Conservation (phyloP, 2,888 invertebrate species). For the Tetropium fuscum region DNA sequence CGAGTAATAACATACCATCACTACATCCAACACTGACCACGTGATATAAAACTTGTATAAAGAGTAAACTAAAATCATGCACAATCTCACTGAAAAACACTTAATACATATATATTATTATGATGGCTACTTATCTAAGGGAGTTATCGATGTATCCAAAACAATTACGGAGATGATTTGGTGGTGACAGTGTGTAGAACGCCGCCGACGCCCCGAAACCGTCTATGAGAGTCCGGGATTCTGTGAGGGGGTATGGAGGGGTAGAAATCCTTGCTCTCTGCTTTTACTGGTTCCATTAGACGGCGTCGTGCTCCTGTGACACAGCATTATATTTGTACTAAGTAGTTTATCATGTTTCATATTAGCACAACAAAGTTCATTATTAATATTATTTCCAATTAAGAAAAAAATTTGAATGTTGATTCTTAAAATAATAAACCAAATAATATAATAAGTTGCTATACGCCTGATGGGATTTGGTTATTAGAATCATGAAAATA, state of each 20-base stretch:
- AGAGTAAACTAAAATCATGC: slow-evolving; percentile 26
- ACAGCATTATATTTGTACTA: slow-evolving; percentile 54
- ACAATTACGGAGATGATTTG: slow-evolving; percentile 59
- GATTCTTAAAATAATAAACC: no score
- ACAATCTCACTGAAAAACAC: slow-evolving; percentile 17
- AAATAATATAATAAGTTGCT: no score
- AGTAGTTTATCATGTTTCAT: slow-evolving; percentile 57
- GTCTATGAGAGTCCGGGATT: slow-evolving; percentile 62
- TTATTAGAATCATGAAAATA: no score
- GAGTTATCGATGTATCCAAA: slow-evolving; percentile 45
- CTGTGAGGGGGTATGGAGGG: slow-evolving; percentile 58
- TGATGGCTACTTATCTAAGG: slow-evolving; percentile 44
- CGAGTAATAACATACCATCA: slow-evolving; percentile 28
- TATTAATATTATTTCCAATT: slow-evolving; percentile 31
- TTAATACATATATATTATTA: slow-evolving; percentile 20
- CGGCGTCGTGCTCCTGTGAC: slow-evolving; percentile 49
- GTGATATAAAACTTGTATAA: slow-evolving; percentile 11
- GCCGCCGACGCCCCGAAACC: slow-evolving; percentile 63
- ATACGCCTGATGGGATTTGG: no score
- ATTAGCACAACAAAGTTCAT: slow-evolving; percentile 37
- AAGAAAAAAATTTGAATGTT: slow-evolving; percentile 16
- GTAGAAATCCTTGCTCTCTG: slow-evolving; percentile 54
- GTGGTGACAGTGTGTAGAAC: slow-evolving; percentile 57
- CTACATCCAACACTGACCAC: slow-evolving; percentile 19
- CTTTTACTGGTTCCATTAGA: slow-evolving; percentile 56